phyloP scores from a whole-genome alignment of 2,113 vertebrate species.

The Megaleporinus macrocephalus region DNA sequence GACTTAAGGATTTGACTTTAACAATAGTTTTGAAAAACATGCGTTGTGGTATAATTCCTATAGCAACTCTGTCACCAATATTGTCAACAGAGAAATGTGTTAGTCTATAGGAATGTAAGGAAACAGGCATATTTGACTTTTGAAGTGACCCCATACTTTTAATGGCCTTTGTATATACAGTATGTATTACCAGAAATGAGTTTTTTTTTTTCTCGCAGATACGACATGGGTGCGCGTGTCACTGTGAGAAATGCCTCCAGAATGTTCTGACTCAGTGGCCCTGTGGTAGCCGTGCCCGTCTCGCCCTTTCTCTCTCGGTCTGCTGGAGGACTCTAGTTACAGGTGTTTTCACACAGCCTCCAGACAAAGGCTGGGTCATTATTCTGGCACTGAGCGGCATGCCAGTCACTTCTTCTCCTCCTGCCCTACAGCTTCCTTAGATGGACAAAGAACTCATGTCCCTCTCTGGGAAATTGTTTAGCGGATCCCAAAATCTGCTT shows the following conservation, averaged over 20 bases:
- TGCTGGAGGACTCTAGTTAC: constrained; percentile 30
- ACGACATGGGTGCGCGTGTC: background rate
- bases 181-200: background rate
- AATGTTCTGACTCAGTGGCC: constrained; percentile 11
- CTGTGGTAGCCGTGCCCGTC: constrained; percentile 8
- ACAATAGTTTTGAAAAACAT: too few species aligned
- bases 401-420: background rate
- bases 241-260: background rate
- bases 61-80: too few species aligned
- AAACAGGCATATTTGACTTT: too few species aligned
- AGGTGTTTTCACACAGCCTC: constrained; percentile 29
- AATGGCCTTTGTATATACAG: too few species aligned
- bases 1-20: too few species aligned
- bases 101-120: too few species aligned
- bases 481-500: background rate
- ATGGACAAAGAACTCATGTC: background rate
- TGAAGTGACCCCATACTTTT: too few species aligned
- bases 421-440: background rate
- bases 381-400: background rate
- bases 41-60: too few species aligned
- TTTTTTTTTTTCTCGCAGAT: background rate
- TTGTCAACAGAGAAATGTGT: too few species aligned
- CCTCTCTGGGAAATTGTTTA: background rate
- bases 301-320: background rate
- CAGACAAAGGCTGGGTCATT: constrained; percentile 23